These are phyloP conservation scores for Mesoclemmys tuberculata DNA, from an alignment of 2,113 vertebrate genomes.

Conservation along the genomic window DNA sequence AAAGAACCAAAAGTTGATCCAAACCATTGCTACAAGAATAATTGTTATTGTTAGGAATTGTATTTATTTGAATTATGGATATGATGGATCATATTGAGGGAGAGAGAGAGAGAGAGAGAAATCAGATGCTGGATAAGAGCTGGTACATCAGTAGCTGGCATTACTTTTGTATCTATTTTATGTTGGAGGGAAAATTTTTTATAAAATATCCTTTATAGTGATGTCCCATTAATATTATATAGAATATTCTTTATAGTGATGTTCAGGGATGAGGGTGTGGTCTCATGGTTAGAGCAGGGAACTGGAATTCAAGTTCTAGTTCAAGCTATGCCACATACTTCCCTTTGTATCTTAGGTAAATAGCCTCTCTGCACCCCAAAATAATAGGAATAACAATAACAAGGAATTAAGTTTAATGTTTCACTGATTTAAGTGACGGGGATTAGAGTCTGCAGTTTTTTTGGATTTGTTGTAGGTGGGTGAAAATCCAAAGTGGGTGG, in stretches of 20 bases:
- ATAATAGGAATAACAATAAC: background rate
- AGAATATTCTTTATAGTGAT: background rate
- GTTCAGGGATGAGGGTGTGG: background rate
- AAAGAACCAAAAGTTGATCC: background rate
- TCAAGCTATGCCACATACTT: fast-evolving
- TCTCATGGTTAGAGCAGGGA: conserved; percentile 36
- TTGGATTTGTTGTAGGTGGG: fast-evolving
- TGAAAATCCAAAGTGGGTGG: fast-evolving
- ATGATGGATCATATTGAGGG: conserved; percentile 49
- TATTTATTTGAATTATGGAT: conserved; percentile 45
- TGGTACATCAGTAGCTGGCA: conserved; percentile 9
- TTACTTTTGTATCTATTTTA: conserved; percentile 35
- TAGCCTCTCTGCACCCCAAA: fast-evolving
- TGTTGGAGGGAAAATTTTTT: background rate
- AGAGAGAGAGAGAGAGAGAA: conserved; percentile 43
- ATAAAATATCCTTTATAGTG: background rate
- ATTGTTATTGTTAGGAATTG: background rate
- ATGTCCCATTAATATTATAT: conserved; percentile 2
- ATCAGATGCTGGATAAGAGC: conserved; percentile 40
- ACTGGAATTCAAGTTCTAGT: fast-evolving
- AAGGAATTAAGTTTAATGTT: fast-evolving
- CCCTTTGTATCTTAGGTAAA: background rate
- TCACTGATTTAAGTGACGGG: background rate
- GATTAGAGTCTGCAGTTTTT: background rate
- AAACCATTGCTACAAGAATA: background rate